These are phyloP conservation scores for Catharus fuscescens DNA, from an alignment of 2,113 vertebrate genomes.

Conservation along the genomic window DNA sequence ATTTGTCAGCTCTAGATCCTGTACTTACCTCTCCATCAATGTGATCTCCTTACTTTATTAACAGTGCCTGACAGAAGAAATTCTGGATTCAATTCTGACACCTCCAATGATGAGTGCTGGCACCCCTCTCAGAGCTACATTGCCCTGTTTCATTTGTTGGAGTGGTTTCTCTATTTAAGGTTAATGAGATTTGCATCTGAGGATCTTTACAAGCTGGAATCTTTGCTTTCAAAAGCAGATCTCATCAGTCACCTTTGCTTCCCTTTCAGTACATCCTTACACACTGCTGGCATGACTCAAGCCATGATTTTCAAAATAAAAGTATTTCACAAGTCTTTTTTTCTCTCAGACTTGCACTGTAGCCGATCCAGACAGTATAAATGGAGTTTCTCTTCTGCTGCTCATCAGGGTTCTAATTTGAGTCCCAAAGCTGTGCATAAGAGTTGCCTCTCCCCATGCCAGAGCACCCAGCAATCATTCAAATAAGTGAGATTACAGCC, in stretches of 20 bases:
- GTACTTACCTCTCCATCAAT: neutral
- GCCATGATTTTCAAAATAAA: neutral
- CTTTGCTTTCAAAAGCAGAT: constrained; percentile 11
- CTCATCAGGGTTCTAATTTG: neutral
- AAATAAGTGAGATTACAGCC: neutral
- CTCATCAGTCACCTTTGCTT: neutral
- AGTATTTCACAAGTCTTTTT: neutral
- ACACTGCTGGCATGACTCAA: neutral
- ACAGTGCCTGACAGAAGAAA: constrained; percentile 13
- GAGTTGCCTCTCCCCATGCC: neutral
- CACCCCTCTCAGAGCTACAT: neutral
- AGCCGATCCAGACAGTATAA: neutral
- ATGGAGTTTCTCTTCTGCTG: neutral
- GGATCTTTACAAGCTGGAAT: neutral
- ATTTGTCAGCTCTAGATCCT: neutral
- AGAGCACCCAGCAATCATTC: neutral
- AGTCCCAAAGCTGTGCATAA: neutral
- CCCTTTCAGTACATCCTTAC: neutral
- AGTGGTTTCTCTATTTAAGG: neutral
- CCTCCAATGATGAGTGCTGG: neutral
- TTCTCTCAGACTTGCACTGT: neutral
- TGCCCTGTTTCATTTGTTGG: neutral
- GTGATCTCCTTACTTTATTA: neutral
- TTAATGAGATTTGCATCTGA: constrained; percentile 30
- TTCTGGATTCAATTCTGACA: neutral